Base-by-base conservation (phyloP, 2,888 invertebrate species). In the Scaptomyza flava region DNA sequence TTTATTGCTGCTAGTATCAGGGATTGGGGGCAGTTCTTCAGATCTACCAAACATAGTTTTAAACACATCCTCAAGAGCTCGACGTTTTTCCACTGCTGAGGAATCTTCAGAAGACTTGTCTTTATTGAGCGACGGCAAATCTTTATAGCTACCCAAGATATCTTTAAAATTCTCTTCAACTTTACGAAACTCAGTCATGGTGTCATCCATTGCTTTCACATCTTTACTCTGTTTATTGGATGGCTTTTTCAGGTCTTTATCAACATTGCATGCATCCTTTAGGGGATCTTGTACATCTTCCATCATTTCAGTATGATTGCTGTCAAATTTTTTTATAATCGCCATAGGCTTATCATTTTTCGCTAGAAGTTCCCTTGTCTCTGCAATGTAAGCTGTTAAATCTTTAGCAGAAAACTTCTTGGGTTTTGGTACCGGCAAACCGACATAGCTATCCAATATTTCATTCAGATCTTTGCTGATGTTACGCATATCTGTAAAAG, bases 401-500 rank as follows among this genome's bases (percentile, higher is more conserved):
- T 5, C 12, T 20, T 41, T 8, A 12, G n/a, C 1, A 14, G 23
- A 23, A 20, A 14, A 14, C 6, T 23, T n/a, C n/a, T 27, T 3
- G 2, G 12, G 2, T 9, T 2, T 31, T 7, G 11, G 0, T 9
- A 42, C 5, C 0, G 66, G 45, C 33, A 77, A 14, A 0, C 81
- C 78, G 5, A 34, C 8, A 31, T 87, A 87, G 1, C 33, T 14
- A 7, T 72, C 58, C n/a, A 87, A 11, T 7, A 81, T 31, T 1
- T 42, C 51, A 6, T 81, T 87, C 0, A 81, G 58, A 48, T 87
- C 14, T 17, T 3, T 54, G 6, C 20, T 20, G n/a, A 46, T 51
- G 3, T 75, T 81, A 2, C 45, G 20, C 31, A 63, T 14, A 36
- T 87, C 68, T 0, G 72, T 72, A 6, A 81, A 81, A 2, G 85